A percentile compares a stretch with the other conserved stretches of the same genome.
These are phyloP conservation scores for Agriopis leucophaearia DNA, from an alignment of 2,888 invertebrate genomes.

Conservation along the genomic window DNA sequence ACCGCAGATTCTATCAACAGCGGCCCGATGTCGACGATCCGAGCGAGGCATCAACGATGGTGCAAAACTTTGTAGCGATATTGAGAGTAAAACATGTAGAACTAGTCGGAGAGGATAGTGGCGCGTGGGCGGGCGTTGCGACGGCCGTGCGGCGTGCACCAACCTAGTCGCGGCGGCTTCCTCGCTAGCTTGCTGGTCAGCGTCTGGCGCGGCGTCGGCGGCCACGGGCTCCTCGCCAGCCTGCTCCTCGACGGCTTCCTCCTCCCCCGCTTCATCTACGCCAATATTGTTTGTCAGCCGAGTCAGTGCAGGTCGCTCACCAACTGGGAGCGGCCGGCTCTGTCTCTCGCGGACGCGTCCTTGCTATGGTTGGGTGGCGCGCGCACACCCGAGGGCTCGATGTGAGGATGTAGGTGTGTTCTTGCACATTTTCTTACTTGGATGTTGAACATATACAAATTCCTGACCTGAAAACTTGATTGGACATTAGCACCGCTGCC, in stretches of 20 bases:
- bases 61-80: constrained; percentile 86
- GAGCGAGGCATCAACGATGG: constrained; percentile 48
- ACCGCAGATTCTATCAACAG: constrained; percentile 32
- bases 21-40: constrained; percentile 32
- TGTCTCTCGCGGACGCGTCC: constrained; percentile 62
- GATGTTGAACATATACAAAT: constrained; percentile 61
- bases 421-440: constrained; percentile 62
- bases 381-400: background rate
- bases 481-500: constrained; percentile 82
- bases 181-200: constrained; percentile 70
- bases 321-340: constrained; percentile 71
- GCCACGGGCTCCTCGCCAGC: constrained; percentile 62
- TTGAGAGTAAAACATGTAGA: constrained; percentile 65
- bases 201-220: constrained; percentile 60
- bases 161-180: constrained; percentile 83
- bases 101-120: constrained; percentile 68
- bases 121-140: constrained; percentile 75
- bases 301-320: constrained; percentile 79
- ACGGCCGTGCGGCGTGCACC: constrained; percentile 80
- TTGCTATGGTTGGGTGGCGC: constrained; percentile 31
- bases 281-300: constrained; percentile 69
- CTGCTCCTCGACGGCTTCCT: constrained; percentile 62
- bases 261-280: constrained; percentile 79
- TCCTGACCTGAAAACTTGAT: constrained; percentile 86
- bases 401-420: constrained; percentile 25